Percentiles rank a stretch among this genome's conserved stretches.
These are phyloP conservation scores for Brevimyrus niger DNA, from an alignment of 2,113 vertebrate genomes.

Conservation along the genomic window DNA sequence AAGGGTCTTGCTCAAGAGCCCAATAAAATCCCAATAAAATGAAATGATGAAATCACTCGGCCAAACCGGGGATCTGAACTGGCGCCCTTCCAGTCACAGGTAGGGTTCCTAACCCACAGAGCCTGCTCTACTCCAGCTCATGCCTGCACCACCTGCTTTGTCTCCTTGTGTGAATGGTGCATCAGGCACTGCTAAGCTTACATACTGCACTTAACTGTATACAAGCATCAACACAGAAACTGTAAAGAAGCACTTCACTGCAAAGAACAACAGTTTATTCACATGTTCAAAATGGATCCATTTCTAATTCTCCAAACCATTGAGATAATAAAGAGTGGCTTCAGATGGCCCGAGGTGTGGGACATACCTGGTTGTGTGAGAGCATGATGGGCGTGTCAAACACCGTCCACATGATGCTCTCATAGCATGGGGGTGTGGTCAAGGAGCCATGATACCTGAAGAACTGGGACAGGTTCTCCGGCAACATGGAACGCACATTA, in stretches of 20 bases:
- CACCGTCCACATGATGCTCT: constrained; percentile 79
- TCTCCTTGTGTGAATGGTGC: not conserved
- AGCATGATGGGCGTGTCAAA: constrained; percentile 71
- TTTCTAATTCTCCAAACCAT: not conserved
- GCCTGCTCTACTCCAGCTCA: not conserved
- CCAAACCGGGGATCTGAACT: not conserved
- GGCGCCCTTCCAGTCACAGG: not conserved
- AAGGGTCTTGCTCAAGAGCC: not conserved
- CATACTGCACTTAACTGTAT: not conserved
- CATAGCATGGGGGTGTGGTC: constrained; percentile 78
- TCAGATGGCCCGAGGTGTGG: not conserved
- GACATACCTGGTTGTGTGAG: constrained; percentile 71
- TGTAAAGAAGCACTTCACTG: not conserved
- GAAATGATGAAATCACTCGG: not conserved
- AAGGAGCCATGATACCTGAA: constrained; percentile 80
- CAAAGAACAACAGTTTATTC: not conserved
- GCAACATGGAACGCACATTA: constrained; percentile 74
- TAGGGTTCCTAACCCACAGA: not conserved
- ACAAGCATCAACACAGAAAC: not conserved
- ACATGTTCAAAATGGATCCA: not conserved
- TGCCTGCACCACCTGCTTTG: not conserved
- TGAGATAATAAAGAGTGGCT: not conserved
- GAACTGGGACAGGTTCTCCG: constrained; percentile 73
- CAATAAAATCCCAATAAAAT: not conserved
- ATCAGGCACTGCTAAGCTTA: not conserved